Evolutionary conservation across 2,888 invertebrate genomes (phyloP).

Genomic region (Endotricha flammealis): DNA sequence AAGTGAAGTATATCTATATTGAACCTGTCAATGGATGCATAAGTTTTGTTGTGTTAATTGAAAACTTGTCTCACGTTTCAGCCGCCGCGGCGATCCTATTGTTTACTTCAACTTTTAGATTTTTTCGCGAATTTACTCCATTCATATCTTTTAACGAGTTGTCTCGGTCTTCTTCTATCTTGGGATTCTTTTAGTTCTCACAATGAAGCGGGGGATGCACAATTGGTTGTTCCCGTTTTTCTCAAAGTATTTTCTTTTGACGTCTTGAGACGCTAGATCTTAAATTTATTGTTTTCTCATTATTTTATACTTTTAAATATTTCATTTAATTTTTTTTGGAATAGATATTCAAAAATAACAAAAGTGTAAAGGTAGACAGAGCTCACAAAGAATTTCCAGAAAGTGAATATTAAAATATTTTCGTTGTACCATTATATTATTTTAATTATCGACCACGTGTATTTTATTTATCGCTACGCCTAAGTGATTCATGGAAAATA

Average conservation of each 20-base stretch:
- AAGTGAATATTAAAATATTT: too few relatives aligned
- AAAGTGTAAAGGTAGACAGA: too few relatives aligned
- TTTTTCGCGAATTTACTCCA: slow-evolving; percentile 40
- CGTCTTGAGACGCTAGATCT: not conserved
- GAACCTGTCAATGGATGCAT: slow-evolving; percentile 19
- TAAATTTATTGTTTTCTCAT: not conserved
- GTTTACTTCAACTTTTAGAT: slow-evolving; percentile 42
- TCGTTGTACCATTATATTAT: too few relatives aligned
- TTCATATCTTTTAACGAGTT: slow-evolving; percentile 47
- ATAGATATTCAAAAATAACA: too few relatives aligned
- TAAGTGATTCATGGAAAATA: slow-evolving; percentile 16
- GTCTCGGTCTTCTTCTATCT: slow-evolving; percentile 41
- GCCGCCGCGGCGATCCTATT: slow-evolving; percentile 37
- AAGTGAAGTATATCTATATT: too few relatives aligned
- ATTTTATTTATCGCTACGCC: slow-evolving; percentile 7
- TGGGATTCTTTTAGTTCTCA: slow-evolving; percentile 39
- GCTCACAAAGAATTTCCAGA: too few relatives aligned
- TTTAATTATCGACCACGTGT: too few relatives aligned
- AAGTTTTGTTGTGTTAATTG: slow-evolving; percentile 43
- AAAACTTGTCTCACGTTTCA: slow-evolving; percentile 44
- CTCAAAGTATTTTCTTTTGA: slow-evolving; percentile 13
- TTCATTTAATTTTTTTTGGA: too few relatives aligned
- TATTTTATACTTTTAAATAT: too few relatives aligned
- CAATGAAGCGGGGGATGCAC: slow-evolving; percentile 43
- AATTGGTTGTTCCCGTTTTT: slow-evolving; percentile 41